A percentile compares a stretch with the other conserved stretches of the same genome.
Evolutionary conservation across 2,888 invertebrate species (phyloP).

Genomic region (Nephrotoma appendiculata): DNA sequence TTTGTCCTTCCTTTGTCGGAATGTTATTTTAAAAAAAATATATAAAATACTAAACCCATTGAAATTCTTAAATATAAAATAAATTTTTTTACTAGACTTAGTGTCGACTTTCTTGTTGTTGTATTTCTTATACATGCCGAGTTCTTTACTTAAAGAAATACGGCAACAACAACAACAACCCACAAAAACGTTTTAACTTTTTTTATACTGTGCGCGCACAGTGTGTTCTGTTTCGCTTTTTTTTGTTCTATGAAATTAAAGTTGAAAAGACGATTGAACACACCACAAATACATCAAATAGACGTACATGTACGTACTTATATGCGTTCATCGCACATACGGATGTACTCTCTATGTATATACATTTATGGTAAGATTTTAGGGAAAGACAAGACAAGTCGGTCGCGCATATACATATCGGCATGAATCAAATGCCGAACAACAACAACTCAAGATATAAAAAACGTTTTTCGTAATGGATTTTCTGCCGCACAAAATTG

Average conservation of each 20-base stretch:
- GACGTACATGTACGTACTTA: background rate
- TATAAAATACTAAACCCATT: background rate
- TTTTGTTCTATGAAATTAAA: background rate
- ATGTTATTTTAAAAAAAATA: background rate
- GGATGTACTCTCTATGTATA: background rate
- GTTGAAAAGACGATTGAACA: background rate
- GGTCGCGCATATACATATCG: background rate
- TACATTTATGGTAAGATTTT: background rate
- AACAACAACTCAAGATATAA: background rate
- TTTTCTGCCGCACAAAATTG: background rate
- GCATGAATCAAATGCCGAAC: background rate
- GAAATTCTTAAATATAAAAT: background rate
- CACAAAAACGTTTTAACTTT: background rate
- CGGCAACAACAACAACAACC: background rate
- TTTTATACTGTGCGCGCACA: background rate
- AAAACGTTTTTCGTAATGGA: background rate
- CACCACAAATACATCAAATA: background rate
- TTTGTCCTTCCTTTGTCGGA: constrained; percentile 4
- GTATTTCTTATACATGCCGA: background rate
- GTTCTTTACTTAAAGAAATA: background rate
- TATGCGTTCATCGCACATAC: background rate
- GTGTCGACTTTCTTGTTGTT: constrained; percentile 3
- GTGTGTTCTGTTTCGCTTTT: background rate
- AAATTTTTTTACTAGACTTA: constrained; percentile 1
- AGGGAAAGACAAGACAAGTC: background rate